Percentiles rank a stretch among this genome's conserved stretches.
Evolutionary conservation across 1,140 invertebrate species (phyloP).

Genomic region (Teleogryllus occipitalis): DNA sequence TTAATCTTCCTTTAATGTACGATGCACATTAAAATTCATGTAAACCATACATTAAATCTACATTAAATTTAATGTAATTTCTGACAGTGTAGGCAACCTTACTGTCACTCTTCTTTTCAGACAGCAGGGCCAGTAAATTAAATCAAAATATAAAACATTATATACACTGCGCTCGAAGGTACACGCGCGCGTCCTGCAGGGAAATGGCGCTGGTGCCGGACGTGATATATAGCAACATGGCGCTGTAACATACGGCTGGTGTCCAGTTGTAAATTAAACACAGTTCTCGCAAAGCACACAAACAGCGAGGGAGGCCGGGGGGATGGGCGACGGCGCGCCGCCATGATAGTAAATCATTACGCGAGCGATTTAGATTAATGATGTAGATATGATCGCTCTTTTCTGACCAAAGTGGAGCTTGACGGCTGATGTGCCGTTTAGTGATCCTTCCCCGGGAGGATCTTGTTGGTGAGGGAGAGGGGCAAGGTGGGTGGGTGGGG

Average conservation of each 20-base stretch:
- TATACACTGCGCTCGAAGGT: neutral
- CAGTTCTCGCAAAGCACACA: neutral
- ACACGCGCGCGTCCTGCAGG: neutral
- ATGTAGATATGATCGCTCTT: neutral
- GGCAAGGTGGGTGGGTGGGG: too few species aligned
- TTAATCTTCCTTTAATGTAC: too few species aligned
- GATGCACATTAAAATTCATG: too few species aligned
- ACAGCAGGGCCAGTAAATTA: neutral
- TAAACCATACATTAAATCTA: too few species aligned
- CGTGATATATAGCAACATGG: neutral
- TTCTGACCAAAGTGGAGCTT: too few species aligned
- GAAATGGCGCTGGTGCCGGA: neutral
- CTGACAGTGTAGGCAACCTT: too few species aligned
- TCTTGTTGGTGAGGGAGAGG: neutral
- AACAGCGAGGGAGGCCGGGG: neutral
- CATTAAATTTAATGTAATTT: too few species aligned
- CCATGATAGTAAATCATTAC: constrained; percentile 1
- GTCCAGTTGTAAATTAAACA: neutral
- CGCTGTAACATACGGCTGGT: neutral
- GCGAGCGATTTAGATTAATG: neutral
- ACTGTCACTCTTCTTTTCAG: too few species aligned
- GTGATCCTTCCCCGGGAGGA: too few species aligned
- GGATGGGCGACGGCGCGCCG: too few species aligned
- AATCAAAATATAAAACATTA: constrained; percentile 3
- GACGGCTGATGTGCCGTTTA: too few species aligned